phyloP scores from a whole-genome alignment of 2,888 invertebrate species.

The Melinaea marsaeus region DNA sequence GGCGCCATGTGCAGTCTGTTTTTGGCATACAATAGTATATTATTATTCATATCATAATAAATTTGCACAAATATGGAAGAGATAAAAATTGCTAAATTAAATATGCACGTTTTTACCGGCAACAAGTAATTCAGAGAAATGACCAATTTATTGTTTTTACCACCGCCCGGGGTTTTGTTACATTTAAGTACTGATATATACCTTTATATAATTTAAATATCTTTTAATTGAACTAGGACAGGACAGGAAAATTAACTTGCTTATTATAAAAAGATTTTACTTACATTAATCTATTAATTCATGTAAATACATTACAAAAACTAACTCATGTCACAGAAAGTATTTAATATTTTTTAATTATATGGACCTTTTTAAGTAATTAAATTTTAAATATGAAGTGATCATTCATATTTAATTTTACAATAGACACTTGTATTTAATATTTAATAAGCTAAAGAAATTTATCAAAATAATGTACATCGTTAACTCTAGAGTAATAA shows the following conservation, averaged over 20 bases:
- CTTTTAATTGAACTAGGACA: too few relatives aligned
- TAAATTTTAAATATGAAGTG: background rate
- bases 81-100: constrained; percentile 13
- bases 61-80: constrained; percentile 21
- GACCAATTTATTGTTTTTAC: background rate
- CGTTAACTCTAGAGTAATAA: constrained; percentile 14
- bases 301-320: too few relatives aligned
- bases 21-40: constrained; percentile 34
- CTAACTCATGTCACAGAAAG: too few relatives aligned
- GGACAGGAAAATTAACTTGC: too few relatives aligned
- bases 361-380: background rate
- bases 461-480: background rate
- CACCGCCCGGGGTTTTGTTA: too few relatives aligned
- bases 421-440: too few relatives aligned
- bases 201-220: too few relatives aligned
- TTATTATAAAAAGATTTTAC: too few relatives aligned
- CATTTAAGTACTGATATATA: too few relatives aligned
- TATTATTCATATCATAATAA: constrained; percentile 25
- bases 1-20: constrained; percentile 21
- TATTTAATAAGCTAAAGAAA: background rate
- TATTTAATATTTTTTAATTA: too few relatives aligned
- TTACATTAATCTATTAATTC: too few relatives aligned
- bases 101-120: constrained; percentile 9
- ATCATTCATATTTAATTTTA: too few relatives aligned
- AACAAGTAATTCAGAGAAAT: background rate